Base-by-base conservation (phyloP, 92 coral and sea anemone species). In the Phenganax subtilis region DNA sequence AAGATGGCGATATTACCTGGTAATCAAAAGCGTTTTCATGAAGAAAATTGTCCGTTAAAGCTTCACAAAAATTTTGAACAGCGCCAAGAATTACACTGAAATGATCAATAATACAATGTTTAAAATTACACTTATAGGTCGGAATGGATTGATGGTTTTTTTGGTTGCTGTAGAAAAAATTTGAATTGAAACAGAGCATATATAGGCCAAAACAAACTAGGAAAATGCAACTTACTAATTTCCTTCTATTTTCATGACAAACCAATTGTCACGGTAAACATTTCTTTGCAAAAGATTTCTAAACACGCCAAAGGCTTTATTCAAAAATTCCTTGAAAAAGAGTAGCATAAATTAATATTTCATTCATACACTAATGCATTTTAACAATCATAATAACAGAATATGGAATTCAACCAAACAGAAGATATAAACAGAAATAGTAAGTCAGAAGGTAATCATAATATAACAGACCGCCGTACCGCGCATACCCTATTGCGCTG, bases 41-140 rank as follows among this genome's bases (percentile, higher is more conserved):
- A 29, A 89, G 93, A 68, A 94, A 94, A 63, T 80, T 86, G 57
- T 84, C 84, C 57, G 86, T 60, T 12, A 94, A 89, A 69, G 98
- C 98, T 81, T 85, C 89, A 20, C 97, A 94, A 67, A 94, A 88
- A 80, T 89, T 93, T 69, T 94, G 98, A 73, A 92, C 88, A 58
- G 98, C 98, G 6, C 91, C 87, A n/a, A 94, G 87, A 80, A 92
- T 94, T 53, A 92, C 98, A 77, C 98, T 94, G 75, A 60, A 90
- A 84, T 52, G 53, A 29, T 69, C 68, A 80, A 54, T 17, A 54
- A 0, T 61, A 12, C 12, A 6, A 28, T 61, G 67, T 61, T 15
- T 8, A 61, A 64, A 17, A 64, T 17, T 14, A 25, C 8, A n/a
- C 37, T 64, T 17, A 64, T 64, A 28, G 70, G 8, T 6, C 37